Evolutionary conservation across 2,113 vertebrate genomes (phyloP).

Genomic region (Alexandromys fortis): DNA sequence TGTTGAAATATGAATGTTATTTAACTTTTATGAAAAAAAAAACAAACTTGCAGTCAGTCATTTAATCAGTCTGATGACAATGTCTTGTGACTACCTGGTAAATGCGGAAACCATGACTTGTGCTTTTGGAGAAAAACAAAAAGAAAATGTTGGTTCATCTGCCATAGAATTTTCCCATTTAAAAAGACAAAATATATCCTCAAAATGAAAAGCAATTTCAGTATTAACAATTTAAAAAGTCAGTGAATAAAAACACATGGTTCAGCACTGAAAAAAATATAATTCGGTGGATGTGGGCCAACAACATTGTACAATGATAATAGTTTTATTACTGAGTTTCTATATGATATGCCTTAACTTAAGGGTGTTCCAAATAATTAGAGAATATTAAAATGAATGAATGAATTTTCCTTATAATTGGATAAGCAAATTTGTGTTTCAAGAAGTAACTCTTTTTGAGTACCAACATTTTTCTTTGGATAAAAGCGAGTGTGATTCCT

Average conservation of each 20-base stretch:
- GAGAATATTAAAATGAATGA: constrained; percentile 12
- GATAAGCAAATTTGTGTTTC: not conserved
- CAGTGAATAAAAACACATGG: not conserved
- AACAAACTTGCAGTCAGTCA: constrained; percentile 19
- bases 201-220: constrained; percentile 8
- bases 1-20: constrained; percentile 62
- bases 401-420: not conserved
- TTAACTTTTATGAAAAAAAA: constrained; percentile 23
- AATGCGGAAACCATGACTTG: not conserved
- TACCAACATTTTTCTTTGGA: not conserved
- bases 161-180: constrained; percentile 26
- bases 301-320: not conserved
- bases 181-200: not conserved
- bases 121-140: not conserved
- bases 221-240: not conserved
- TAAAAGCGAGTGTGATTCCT: not conserved
- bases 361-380: not conserved
- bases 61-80: constrained; percentile 55
- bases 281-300: not conserved
- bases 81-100: not conserved
- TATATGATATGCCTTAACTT: not conserved
- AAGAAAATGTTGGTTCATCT: not conserved
- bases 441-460: not conserved
- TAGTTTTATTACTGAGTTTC: not conserved
- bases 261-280: not conserved